Evolutionary conservation across 2,888 invertebrate species (phyloP).

Genomic region (Drosophila atripex): DNA sequence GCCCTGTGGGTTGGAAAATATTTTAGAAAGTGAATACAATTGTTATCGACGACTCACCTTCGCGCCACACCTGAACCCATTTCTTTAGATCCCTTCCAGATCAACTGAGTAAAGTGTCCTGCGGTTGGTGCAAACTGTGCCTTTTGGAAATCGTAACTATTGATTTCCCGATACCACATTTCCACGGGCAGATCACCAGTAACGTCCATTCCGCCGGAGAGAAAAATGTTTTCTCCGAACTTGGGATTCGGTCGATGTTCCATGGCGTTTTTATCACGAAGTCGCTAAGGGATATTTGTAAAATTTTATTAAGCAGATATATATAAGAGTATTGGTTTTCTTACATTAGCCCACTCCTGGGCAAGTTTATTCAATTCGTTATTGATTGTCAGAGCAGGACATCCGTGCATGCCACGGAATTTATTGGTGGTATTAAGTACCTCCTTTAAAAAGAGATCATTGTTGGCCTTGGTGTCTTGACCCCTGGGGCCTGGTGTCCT

Average conservation of each 20-base stretch:
- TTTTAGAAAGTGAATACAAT: not conserved
- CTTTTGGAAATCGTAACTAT: slow-evolving; percentile 87
- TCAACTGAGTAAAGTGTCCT: slow-evolving; percentile 93
- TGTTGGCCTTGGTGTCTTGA: slow-evolving; percentile 61
- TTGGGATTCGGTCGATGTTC: slow-evolving; percentile 90
- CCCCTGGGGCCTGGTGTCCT: slow-evolving; percentile 63
- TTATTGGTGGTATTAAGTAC: slow-evolving; percentile 86
- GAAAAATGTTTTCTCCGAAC: slow-evolving; percentile 94
- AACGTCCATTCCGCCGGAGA: slow-evolving; percentile 88
- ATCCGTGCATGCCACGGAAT: slow-evolving; percentile 88
- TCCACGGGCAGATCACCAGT: slow-evolving; percentile 72
- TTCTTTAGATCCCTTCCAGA: slow-evolving; percentile 91
- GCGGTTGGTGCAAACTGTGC: slow-evolving; percentile 87
- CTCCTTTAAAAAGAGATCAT: slow-evolving; percentile 56
- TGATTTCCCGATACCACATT: slow-evolving; percentile 91
- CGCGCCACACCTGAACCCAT: slow-evolving; percentile 89
- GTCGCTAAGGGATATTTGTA: slow-evolving; percentile 49
- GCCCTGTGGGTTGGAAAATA: slow-evolving; percentile 81
- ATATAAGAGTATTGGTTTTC: not conserved
- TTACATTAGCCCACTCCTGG: slow-evolving; percentile 89
- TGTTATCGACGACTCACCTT: slow-evolving; percentile 46
- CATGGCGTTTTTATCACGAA: slow-evolving; percentile 85
- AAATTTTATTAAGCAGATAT: too few species aligned
- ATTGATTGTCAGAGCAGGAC: slow-evolving; percentile 87
- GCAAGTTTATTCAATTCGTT: slow-evolving; percentile 88